These are phyloP conservation scores for Sthenelais limicola DNA, from an alignment of 2,888 invertebrate genomes.

Conservation along the genomic window DNA sequence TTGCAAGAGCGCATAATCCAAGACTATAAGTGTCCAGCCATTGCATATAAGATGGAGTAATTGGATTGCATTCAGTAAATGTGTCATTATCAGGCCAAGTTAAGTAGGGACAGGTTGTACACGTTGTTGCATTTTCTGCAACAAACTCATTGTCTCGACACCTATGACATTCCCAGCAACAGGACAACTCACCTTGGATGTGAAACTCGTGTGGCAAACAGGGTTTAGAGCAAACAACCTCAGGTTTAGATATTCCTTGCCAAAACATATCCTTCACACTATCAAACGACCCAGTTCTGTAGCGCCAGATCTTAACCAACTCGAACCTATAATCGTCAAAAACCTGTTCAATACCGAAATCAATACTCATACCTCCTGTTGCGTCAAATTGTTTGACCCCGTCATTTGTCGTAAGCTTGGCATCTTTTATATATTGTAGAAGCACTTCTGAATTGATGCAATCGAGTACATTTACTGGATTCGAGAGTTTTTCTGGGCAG, in stretches of 20 bases:
- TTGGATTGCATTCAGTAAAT: slow-evolving; percentile 25
- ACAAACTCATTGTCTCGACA: slow-evolving; percentile 51
- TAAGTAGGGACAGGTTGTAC: slow-evolving; percentile 45
- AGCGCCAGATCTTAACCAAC: not conserved
- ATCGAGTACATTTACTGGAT: not conserved
- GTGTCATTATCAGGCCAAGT: slow-evolving; percentile 47
- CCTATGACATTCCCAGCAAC: slow-evolving; percentile 50
- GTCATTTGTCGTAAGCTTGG: not conserved
- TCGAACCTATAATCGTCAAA: not conserved
- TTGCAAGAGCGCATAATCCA: slow-evolving; percentile 33
- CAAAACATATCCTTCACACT: not conserved
- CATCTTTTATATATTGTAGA: slow-evolving; percentile 19
- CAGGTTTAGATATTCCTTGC: not conserved
- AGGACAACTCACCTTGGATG: slow-evolving; percentile 24
- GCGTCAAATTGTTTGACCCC: slow-evolving; percentile 21
- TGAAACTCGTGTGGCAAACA: slow-evolving; percentile 6
- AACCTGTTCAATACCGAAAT: slow-evolving; percentile 19
- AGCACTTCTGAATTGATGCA: slow-evolving; percentile 16
- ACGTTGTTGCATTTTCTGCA: slow-evolving; percentile 42
- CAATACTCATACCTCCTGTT: slow-evolving; percentile 11
- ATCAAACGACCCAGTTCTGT: not conserved
- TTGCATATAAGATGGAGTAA: slow-evolving; percentile 43
- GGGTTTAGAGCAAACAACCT: not conserved
- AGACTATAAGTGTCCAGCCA: slow-evolving; percentile 29
- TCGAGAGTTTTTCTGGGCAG: slow-evolving; percentile 1